Base-by-base conservation (phyloP, 2,888 invertebrate species). In the Oasisia sp. region DNA sequence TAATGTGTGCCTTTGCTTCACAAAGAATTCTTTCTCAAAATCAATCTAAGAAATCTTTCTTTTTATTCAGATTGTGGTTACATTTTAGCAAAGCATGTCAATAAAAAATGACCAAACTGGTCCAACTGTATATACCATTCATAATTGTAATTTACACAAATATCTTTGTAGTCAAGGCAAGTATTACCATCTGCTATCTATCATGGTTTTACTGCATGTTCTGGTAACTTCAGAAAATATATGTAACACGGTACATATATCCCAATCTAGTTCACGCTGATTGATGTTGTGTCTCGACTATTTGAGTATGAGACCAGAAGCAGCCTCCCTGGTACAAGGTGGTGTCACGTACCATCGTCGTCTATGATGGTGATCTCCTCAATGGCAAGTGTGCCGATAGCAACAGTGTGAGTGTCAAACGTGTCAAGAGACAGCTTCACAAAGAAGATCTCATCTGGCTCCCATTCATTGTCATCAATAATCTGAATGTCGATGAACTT, bases 331-430 rank as follows among this genome's bases (percentile, higher is more conserved):
- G 32, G 19, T 19, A 89, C 19, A 19, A 90, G 27, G 27, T 27
- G 74, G 44, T 44, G 89, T 11, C 19, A 93, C 96, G 95, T 95
- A 97, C 97, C 97, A 94, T 97, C 97, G 94, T 97, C 97, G 94
- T 97, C 97, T 56, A 97, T 96, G 93, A 97, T 97, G 58, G 97
- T 97, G 92, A 97, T 74, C 95, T 97, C 97, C 96, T 97, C 97
- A 94, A 97, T 97, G 91, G 97, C 96, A 45, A 96, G 96, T 89
- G 96, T 95, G 58, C 94, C 94, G 8, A 94, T 45, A 8, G 93
- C 89, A 19, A 92, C 91, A 32, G 89, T 74, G 32, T 93, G n/a
- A 45, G 91, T 91, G 32, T 93, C 92, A n/a, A 92, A 91, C 4
- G 94, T 92, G 32, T 94, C 93, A 14, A 94, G 91, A 11, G 93